Evolutionary conservation across 2,113 vertebrate species (phyloP).

Genomic region (Melospiza melodia): DNA sequence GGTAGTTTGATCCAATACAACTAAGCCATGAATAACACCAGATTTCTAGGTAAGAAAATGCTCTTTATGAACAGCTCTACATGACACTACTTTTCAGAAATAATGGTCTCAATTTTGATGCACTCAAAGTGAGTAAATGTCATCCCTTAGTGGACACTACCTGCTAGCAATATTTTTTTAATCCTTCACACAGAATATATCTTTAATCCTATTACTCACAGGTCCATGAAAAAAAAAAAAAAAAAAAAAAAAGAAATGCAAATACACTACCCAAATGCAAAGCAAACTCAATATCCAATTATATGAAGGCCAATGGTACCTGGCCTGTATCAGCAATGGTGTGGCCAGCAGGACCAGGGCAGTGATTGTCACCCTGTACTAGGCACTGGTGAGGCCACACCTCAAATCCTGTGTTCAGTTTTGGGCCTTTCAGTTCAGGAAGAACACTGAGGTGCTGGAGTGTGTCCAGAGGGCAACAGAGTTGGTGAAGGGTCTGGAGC

Average conservation of each 20-base stretch:
- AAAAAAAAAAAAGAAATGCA: not conserved
- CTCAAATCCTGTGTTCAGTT: not conserved
- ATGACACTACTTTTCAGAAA: not conserved
- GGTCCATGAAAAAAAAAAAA: not conserved
- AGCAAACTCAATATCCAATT: not conserved
- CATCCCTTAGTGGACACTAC: not conserved
- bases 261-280: not conserved
- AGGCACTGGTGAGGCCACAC: not conserved
- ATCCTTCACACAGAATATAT: not conserved
- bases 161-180: not conserved
- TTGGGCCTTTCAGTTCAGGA: not conserved
- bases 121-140: not conserved
- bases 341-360: not conserved
- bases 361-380: accelerated
- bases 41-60: not conserved
- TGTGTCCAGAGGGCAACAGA: not conserved
- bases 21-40: not conserved
- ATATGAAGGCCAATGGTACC: not conserved
- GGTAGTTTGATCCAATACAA: not conserved
- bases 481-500: not conserved
- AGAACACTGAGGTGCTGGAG: not conserved
- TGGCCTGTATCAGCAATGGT: not conserved
- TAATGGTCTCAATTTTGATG: not conserved
- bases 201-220: not conserved
- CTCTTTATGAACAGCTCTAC: not conserved